Conservation (phyloP, 2,888 invertebrate genomes). For the Odontocolon sp. region DNA sequence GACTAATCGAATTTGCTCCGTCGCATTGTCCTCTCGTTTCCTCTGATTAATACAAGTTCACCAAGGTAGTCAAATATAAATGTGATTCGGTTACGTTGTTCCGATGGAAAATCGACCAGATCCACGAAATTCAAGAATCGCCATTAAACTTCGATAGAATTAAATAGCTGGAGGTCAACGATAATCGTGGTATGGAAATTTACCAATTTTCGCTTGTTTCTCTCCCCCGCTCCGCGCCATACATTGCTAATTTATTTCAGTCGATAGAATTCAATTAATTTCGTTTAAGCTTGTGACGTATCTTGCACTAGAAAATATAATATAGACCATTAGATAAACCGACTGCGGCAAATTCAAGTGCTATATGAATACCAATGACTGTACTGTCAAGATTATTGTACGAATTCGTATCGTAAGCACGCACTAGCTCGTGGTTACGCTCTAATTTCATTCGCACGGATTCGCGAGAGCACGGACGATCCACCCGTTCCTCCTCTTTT, state of each 20-base stretch:
- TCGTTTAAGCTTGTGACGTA: background rate
- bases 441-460: conserved; percentile 53
- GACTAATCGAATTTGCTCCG: conserved; percentile 36
- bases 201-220: background rate
- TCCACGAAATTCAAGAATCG: too few species aligned
- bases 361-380: conserved; percentile 12
- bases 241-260: background rate
- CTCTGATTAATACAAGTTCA: conserved; percentile 35
- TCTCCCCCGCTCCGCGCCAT: background rate
- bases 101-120: conserved; percentile 25
- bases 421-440: conserved; percentile 11
- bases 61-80: conserved; percentile 30
- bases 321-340: too few species aligned
- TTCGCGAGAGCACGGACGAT: conserved; percentile 17
- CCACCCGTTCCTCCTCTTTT: conserved; percentile 14
- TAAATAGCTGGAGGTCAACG: background rate
- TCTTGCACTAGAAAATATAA: background rate
- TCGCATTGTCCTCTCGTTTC: background rate
- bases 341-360: background rate
- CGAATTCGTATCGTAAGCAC: conserved; percentile 29
- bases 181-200: background rate
- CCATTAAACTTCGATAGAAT: background rate
- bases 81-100: conserved; percentile 15
- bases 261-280: background rate
- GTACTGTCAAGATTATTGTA: background rate